Percentiles rank a stretch among this genome's conserved stretches.
Evolutionary conservation across 2,888 invertebrate genomes (phyloP).

Genomic region (Nemapogon koenigi): DNA sequence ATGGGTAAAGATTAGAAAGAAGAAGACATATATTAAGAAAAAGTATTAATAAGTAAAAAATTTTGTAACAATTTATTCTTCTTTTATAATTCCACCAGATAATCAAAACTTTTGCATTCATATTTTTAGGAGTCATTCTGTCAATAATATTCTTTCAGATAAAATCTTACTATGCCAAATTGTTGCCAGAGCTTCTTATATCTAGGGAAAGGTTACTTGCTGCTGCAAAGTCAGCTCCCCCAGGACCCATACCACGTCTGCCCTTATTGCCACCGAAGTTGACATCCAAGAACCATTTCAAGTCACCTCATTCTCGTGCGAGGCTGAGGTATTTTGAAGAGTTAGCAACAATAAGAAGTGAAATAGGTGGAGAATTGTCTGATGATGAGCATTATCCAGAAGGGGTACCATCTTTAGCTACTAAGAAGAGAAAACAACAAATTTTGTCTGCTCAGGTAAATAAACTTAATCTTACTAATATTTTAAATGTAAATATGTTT

Average conservation of each 20-base stretch:
- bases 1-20: no score
- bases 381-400: constrained; percentile 83
- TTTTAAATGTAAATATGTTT: not conserved
- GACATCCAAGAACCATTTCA: constrained; percentile 41
- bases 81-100: no score
- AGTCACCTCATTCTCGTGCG: constrained; percentile 61
- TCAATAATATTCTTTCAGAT: no score
- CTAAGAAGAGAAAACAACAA: constrained; percentile 66
- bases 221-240: constrained; percentile 69
- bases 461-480: constrained; percentile 1
- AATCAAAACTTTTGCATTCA: no score
- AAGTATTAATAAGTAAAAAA: no score
- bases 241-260: constrained; percentile 59
- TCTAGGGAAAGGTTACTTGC: constrained; percentile 76
- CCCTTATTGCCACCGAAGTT: constrained; percentile 40
- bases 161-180: constrained; percentile 56
- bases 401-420: constrained; percentile 66
- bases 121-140: no score
- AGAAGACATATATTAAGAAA: no score
- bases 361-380: constrained; percentile 73
- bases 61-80: no score
- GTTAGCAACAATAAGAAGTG: constrained; percentile 68
- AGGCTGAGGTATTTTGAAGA: constrained; percentile 70
- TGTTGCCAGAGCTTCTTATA: constrained; percentile 76
- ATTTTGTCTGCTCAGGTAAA: constrained; percentile 41